Base-by-base conservation (phyloP, 2,888 invertebrate genomes). In the Dicycla oo region DNA sequence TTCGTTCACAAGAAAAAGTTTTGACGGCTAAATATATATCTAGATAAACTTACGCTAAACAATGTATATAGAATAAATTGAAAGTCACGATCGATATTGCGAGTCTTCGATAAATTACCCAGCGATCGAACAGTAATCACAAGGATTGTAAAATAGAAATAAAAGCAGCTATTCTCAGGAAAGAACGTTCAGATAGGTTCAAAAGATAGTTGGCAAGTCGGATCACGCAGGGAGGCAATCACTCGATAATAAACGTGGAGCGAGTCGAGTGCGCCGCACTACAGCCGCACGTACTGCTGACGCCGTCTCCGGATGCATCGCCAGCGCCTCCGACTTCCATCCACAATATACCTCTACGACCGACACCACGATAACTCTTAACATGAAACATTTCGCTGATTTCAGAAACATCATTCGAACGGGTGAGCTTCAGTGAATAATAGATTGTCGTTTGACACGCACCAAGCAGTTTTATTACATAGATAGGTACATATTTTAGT, bases 141-240 rank as follows among this genome's bases (percentile, higher is more conserved):
- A 69, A 82, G 77, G 81, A 83, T 88, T 88, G 89, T 91, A 91
- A 93, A 92, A 93, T 89, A 88, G 87, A 90, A 91, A 92, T 92
- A 92, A 91, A 93, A 88, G 85, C 79, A 90, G 90, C 90, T 94
- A 92, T 93, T 93, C 91, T 91, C 85, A 88, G 87, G 87, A 85
- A 88, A 86, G 88, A 89, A 89, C 88, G 74, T 89, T 90, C 88
- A 90, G 91, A 92, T 93, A 89, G 88, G 86, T 91, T 90, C 88
- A 89, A 90, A 91, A 90, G 89, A 90, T 91, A 90, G 92, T 94
- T 95, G 91, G 92, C 84, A 85, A 95, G 93, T 95, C 95, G 86
- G 92, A 93, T 94, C 95, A 95, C 95, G 95, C 92, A 93, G 93
- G 88, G 88, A 90, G 92, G 94, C 95, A 95, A 95, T 95, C 95